Evolutionary conservation across 2,888 invertebrate species (phyloP), one percentile per base, ranked within the genome.

Genomic region (Mesochorus sp.): DNA sequence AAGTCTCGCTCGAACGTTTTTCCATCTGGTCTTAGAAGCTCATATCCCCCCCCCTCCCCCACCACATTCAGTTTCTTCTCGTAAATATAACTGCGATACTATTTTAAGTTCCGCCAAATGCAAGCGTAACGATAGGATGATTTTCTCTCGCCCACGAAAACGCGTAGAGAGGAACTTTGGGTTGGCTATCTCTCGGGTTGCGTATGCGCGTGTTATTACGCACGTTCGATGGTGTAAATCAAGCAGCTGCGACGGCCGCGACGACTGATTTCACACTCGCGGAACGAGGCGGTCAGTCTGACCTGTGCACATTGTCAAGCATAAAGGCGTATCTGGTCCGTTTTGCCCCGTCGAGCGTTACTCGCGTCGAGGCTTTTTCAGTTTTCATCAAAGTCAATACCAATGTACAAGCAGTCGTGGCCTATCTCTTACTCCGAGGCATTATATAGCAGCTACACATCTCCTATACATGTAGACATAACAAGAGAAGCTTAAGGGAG

Each of bases 71-170:
- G 57, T 67, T 64, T 74, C 66, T 62, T 55, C 34, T 42, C 68
- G 66, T 53, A 72, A 55, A 67, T 72, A 72, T 57, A 34, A 39
- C 19, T 4, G 75, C 84, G 83, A 80, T 80, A 83, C 87, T 88
- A 88, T 88, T 88, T 88, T 87, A 82, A 85, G 86, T 85, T 81
- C 37, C 34, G 80, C 84, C 75, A 87, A 87, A 87, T 84, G 85
- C 85, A 85, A 82, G 84, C 83, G 82, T 82, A 82, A 86, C 85
- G 88, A 87, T 88, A 87, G 88, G 66, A 67, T 28, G 62, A 75
- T 70, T 75, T 47, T 53, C 61, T 51, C 31, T 49, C 62, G 51
- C 73, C 17, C 42, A 34, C 62, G 37, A 37, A 28, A 44, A 55
- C 81, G 49, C 61, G 77, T n/a, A n/a, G n/a, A n/a, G n/a, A n/a